Evolutionary conservation across 2,797 vertebrate species (phyloP), one percentile per base, ranked within the genome.

Genomic region (Leptatherina wallacei): DNA sequence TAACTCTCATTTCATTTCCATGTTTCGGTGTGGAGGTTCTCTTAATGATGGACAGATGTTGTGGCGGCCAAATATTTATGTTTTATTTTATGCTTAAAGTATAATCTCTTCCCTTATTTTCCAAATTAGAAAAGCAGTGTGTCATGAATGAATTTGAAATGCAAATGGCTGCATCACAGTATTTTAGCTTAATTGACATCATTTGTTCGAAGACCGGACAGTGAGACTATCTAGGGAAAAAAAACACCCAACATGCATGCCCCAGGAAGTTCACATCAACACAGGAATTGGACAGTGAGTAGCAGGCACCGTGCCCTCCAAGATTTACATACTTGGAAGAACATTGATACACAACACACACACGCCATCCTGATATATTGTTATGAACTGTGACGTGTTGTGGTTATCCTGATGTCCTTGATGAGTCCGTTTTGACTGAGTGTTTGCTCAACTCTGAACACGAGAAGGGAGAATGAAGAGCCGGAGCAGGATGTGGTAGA

Each of bases 261-360:
- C 91, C 87, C 80, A 81, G 86, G 84, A 88, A 88, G 66, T 73
- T 72, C 77, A 75, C 74, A 74, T 81, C 81, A 77, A 71, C 80
- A 81, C 71, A 65, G 47, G 61, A 74, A 86, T 65, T 76, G 72
- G 80, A 54, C 87, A 85, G 81, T 44, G 76, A 82, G 81, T 84
- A 75, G 64, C 76, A 83, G 84, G 77, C 85, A 83, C 42, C 20
- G 6, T 51, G 84, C 85, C 86, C 87, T 82, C 22, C 7, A 61
- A 82, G 85, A 83, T 74, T 73, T 88, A 85, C 81, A 74, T 85
- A 83, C 85, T 89, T 87, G 83, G 79, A 88, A 74, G 83, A 62
- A 68, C 69, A 69, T 63, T 8, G 67, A 75, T 79, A 81, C 75
- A 79, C 85, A 85, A 49, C 14, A 73, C 72, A 49, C 14, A 73